Percentiles rank a stretch among this genome's conserved stretches.
These are phyloP conservation scores for Etheostoma cragini DNA, from an alignment of 2,113 vertebrate genomes.

Conservation along the genomic window DNA sequence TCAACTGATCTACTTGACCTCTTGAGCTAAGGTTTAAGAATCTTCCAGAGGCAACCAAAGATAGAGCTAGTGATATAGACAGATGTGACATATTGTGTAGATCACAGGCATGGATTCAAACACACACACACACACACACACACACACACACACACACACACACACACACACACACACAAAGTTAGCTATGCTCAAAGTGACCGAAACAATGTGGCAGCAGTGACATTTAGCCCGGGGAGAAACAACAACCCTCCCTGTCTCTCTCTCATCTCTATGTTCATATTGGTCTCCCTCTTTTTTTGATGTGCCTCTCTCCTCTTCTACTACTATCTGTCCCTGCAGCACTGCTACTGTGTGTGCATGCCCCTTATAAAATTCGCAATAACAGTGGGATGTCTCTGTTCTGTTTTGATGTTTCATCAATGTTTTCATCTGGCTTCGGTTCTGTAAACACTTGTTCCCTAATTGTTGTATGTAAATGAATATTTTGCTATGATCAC, in stretches of 20 bases:
- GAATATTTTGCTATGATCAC: conserved; percentile 2
- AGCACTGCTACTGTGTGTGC: background rate
- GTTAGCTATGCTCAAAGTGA: conserved; percentile 47
- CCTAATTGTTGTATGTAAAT: conserved; percentile 19
- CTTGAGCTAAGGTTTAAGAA: conserved; percentile 53
- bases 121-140: background rate
- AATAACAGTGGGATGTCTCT: conserved; percentile 16
- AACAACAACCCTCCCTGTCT: conserved; percentile 19
- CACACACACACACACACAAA: background rate
- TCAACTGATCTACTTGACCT: conserved; percentile 66
- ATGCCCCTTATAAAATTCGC: background rate
- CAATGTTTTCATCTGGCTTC: conserved; percentile 18
- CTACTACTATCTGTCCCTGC: conserved; percentile 2
- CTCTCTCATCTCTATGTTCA: conserved; percentile 36
- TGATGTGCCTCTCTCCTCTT: conserved; percentile 4
- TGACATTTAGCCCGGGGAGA: conserved; percentile 68
- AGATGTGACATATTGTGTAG: conserved; percentile 51
- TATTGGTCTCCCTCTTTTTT: conserved; percentile 19
- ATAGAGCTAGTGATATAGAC: conserved; percentile 33
- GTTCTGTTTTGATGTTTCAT: conserved; percentile 9
- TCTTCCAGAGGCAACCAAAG: conserved; percentile 27
- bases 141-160: background rate
- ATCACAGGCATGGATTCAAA: conserved; percentile 13
- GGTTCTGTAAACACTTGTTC: conserved; percentile 1
- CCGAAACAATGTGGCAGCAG: conserved; percentile 62